Percentiles rank a stretch among this genome's conserved stretches.
phyloP scores from a whole-genome alignment of 2,888 invertebrate species.

The Chouioia cunea region DNA sequence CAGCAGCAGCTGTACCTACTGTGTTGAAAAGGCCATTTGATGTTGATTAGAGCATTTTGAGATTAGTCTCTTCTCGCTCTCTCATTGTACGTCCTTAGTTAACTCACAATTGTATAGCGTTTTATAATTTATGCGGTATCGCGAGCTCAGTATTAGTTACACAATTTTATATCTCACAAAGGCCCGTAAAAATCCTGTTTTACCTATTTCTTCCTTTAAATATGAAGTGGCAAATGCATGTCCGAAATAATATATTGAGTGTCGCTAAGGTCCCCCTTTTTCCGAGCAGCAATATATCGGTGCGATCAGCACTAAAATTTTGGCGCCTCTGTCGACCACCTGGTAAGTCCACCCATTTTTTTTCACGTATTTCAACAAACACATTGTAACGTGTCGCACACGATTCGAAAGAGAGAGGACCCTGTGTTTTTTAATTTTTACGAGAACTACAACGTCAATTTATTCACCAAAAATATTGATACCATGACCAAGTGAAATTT shows the following conservation, averaged over 20 bases:
- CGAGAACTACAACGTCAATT: constrained; percentile 24
- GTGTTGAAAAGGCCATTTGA: too few relatives aligned
- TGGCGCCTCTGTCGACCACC: constrained; percentile 56
- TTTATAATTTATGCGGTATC: too few relatives aligned
- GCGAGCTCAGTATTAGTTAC: too few relatives aligned
- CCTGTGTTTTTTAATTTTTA: constrained; percentile 29
- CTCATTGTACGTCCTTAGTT: too few relatives aligned
- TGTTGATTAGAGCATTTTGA: constrained; percentile 5
- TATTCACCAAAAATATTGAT: background rate
- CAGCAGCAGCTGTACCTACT: too few relatives aligned
- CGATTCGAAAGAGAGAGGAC: constrained; percentile 32
- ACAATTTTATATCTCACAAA: too few relatives aligned
- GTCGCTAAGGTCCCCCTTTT: constrained; percentile 44
- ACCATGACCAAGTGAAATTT: background rate
- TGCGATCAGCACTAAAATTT: constrained; percentile 27
- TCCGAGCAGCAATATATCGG: constrained; percentile 41
- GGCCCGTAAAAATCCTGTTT: constrained; percentile 42
- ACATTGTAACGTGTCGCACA: constrained; percentile 36
- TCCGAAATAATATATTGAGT: constrained; percentile 3
- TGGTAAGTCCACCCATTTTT: constrained; percentile 44
- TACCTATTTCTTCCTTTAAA: constrained; percentile 29
- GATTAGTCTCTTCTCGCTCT: background rate
- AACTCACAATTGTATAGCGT: too few relatives aligned
- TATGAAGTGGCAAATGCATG: constrained; percentile 47
- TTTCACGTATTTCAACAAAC: constrained; percentile 9